Base-by-base conservation (phyloP, 2,113 vertebrate species). In the Artemisiospiza belli region DNA sequence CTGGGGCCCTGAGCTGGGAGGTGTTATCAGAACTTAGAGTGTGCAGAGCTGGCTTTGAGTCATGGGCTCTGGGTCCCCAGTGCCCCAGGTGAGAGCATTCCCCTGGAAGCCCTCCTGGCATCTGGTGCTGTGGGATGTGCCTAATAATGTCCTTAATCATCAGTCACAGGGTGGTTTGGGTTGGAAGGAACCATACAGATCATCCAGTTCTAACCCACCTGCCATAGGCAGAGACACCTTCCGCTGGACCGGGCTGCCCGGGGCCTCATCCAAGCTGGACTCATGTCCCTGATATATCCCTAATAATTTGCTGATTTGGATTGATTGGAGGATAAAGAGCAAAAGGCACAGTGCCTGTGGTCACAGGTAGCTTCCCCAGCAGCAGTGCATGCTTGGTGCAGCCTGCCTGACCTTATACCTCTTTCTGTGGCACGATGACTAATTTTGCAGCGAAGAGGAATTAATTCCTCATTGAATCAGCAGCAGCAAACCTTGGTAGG, bases 381-480 rank as follows among this genome's bases (percentile, higher is more conserved):
- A 64, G 69, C 1, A 0, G 24, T 39, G 72, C 12, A 4, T 6
- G 70, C 75, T 93, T 2, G 0, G 11, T 79, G n/a, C 87, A 83
- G 74, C 62, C 84, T 94, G 69, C 62, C 81, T 94, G 95, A 94
- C 89, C 81, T 92, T 62, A 15, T 2, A 23, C 41, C 55, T 86
- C 52, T 73, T 57, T 87, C 55, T 87, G 78, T 51, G 85, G 75
- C 75, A 37, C 1, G 7, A 13, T 97, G 95, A 96, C 87, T 95
- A 80, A 96, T 94, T 94, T 61, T 77, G 90, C 85, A 74, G 43
- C n/a, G 68, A 70, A 73, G 59, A 95, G 75, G 78, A 86, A 90
- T 93, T 43, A 62, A 95, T 91, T 93, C 95, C 87, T 95, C 87
- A 91, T 76, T 85, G 82, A 85, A 95, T 74, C 96, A 90, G 76